These are phyloP conservation scores for Tenebrosternarchus preto DNA, from an alignment of 2,113 vertebrate species.

Conservation along the genomic window DNA sequence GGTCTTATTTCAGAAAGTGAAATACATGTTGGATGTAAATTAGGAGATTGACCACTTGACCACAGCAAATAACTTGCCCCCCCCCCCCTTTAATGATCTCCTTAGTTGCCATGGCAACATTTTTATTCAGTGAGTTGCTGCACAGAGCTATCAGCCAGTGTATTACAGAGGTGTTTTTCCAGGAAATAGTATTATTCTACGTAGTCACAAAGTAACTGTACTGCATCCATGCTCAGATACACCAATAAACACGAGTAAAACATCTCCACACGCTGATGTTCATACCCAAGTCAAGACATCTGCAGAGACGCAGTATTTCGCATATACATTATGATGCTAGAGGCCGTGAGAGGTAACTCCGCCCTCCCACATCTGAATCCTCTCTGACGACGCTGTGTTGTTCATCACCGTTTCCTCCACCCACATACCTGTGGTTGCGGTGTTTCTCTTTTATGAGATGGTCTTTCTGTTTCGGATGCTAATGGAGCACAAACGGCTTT, in stretches of 20 bases:
- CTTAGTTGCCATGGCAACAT: constrained; percentile 3
- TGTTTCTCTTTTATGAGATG: not conserved
- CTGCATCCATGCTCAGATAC: not conserved
- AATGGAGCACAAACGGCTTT: not conserved
- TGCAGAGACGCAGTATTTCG: too few species aligned
- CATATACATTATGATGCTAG: too few species aligned
- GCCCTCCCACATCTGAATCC: not conserved
- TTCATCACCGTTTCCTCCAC: not conserved
- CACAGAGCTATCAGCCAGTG: not conserved
- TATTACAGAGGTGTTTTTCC: not conserved
- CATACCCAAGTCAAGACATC: too few species aligned
- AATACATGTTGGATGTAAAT: not conserved
- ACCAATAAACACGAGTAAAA: not conserved
- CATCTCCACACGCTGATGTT: too few species aligned
- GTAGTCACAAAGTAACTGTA: not conserved
- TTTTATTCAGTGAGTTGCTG: not conserved
- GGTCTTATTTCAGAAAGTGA: too few species aligned
- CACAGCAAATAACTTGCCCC: not conserved
- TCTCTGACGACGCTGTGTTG: not conserved
- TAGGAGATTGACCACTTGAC: not conserved
- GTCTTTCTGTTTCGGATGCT: not conserved
- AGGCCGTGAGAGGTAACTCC: too few species aligned
- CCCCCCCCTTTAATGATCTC: not conserved
- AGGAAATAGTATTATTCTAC: not conserved
- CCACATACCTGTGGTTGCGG: not conserved